Conservation (phyloP, 2,113 vertebrate genomes). For the Colinus virginianus region DNA sequence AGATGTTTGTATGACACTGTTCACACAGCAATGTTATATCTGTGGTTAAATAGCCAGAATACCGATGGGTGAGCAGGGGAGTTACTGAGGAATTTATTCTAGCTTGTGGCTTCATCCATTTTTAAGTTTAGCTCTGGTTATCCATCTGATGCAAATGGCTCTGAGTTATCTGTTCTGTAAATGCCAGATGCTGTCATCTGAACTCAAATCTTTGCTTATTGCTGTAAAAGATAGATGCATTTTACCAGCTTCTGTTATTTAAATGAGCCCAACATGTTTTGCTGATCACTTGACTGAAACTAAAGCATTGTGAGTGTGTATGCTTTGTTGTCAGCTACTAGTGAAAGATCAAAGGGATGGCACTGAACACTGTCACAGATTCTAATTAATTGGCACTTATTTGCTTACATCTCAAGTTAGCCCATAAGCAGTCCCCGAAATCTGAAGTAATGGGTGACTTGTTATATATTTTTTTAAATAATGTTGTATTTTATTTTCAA, state of each 20-base stretch:
- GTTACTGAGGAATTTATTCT: slow-evolving; percentile 33
- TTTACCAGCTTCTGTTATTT: slow-evolving; percentile 71
- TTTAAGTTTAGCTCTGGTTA: slow-evolving; percentile 62
- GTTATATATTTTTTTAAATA: neutral
- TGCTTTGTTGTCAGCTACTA: slow-evolving; percentile 64
- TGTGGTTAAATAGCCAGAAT: slow-evolving; percentile 40
- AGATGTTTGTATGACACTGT: slow-evolving; percentile 36
- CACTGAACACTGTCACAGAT: slow-evolving; percentile 8
- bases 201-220: slow-evolving; percentile 54
- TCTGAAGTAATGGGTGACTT: slow-evolving; percentile 36
- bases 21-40: slow-evolving; percentile 22
- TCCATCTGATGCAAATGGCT: slow-evolving; percentile 57
- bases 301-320: slow-evolving; percentile 48
- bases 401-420: slow-evolving; percentile 52
- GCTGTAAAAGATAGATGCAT: slow-evolving; percentile 63
- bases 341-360: slow-evolving; percentile 39
- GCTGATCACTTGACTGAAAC: slow-evolving; percentile 66
- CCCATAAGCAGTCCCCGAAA: slow-evolving; percentile 7
- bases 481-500: neutral
- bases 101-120: slow-evolving; percentile 43
- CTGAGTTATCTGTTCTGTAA: slow-evolving; percentile 65
- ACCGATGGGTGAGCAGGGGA: neutral
- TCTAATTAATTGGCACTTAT: slow-evolving; percentile 39
- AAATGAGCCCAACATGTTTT: slow-evolving; percentile 62
- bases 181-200: slow-evolving; percentile 62